Percentiles rank a stretch among this genome's conserved stretches.
These are phyloP conservation scores for Noctua janthe DNA, from an alignment of 2,888 invertebrate species.

Conservation along the genomic window DNA sequence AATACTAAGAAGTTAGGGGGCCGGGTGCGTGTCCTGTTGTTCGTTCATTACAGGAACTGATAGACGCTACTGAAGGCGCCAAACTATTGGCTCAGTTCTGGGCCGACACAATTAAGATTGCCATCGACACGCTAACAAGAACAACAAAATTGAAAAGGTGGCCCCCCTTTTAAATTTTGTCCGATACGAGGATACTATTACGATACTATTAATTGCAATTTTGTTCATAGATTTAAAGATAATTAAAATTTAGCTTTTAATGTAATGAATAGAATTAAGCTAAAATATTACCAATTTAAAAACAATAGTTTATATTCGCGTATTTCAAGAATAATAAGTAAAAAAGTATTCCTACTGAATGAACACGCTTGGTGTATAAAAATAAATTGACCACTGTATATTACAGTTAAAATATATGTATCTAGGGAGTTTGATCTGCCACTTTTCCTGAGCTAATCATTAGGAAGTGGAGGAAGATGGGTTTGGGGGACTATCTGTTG, in stretches of 20 bases:
- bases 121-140: too few species aligned
- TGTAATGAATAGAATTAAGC: not conserved
- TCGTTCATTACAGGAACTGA: too few species aligned
- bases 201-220: not conserved
- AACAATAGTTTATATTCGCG: not conserved
- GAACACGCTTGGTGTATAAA: too few species aligned
- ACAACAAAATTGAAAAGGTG: too few species aligned
- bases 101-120: too few species aligned
- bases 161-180: not conserved
- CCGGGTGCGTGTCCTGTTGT: not conserved
- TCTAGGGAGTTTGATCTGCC: not conserved
- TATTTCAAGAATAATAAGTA: not conserved
- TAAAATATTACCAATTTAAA: not conserved
- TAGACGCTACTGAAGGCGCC: too few species aligned
- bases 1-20: not conserved
- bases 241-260: not conserved
- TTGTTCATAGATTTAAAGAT: not conserved
- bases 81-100: too few species aligned
- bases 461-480: not conserved
- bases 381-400: not conserved
- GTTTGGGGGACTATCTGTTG: not conserved
- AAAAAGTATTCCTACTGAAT: not conserved
- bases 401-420: not conserved
- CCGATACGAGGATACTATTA: not conserved
- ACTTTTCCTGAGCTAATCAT: not conserved